Percentiles rank a stretch among this genome's conserved stretches.
phyloP scores from a whole-genome alignment of 2,888 invertebrate genomes.

The Cactoblastis cactorum region DNA sequence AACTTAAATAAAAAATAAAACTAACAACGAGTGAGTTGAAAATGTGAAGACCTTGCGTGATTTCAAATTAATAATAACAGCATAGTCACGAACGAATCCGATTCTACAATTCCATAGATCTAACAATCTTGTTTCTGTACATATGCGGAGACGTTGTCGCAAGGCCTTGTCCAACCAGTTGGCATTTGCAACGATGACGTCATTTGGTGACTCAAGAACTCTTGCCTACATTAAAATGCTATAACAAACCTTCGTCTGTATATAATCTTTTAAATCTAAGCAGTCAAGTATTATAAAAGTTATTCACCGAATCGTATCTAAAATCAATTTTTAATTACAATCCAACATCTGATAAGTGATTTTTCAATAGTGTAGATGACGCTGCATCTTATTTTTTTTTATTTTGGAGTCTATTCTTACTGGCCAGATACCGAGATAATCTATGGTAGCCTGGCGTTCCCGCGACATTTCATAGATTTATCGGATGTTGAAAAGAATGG shows the following conservation, averaged over 20 bases:
- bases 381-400: conserved; percentile 10
- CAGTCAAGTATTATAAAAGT: not conserved
- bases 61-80: conserved; percentile 19
- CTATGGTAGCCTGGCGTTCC: conserved; percentile 4
- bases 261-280: not conserved
- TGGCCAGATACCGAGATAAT: conserved; percentile 7
- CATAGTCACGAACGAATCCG: conserved; percentile 22
- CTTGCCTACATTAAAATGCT: conserved; percentile 22
- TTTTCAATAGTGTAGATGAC: conserved; percentile 22
- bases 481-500: not conserved
- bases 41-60: conserved; percentile 9
- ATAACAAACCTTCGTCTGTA: not conserved
- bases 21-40: not conserved
- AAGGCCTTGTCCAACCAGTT: conserved; percentile 57
- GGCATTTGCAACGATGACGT: conserved; percentile 62
- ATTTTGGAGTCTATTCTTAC: conserved; percentile 7
- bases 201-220: conserved; percentile 53
- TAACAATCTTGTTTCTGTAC: conserved; percentile 11
- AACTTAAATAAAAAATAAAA: not conserved
- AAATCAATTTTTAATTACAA: conserved; percentile 26
- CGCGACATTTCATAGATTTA: conserved; percentile 6
- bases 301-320: conserved; percentile 16
- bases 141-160: conserved; percentile 35
- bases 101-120: conserved; percentile 28
- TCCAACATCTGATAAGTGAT: conserved; percentile 23